Base-by-base conservation (phyloP, 2,888 invertebrate genomes). In the Sylvicola cinctus region DNA sequence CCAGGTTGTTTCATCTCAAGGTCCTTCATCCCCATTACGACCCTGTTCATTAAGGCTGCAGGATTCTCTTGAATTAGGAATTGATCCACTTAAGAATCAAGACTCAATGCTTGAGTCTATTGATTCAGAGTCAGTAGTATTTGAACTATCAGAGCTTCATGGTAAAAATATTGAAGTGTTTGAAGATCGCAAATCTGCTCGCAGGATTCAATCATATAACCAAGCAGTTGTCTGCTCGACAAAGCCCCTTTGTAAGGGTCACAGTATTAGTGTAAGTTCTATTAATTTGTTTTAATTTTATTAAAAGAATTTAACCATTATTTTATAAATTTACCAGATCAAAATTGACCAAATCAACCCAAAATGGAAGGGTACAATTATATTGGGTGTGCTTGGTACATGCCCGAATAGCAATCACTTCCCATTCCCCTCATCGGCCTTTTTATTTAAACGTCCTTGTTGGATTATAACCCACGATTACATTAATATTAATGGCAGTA, bases 401-500 rank as follows among this genome's bases (percentile, higher is more conserved):
- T 64, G 74, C 17, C 78, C 83, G 0, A 72, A 73, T 40, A 65
- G 68, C 42, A 58, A 67, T 8, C 66, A 63, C 43, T 65, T 74
- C 40, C 74, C 75, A 7, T 60, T 75, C 34, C 77, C 77, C 3
- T 60, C 68, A 10, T 74, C 76, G 29, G 81, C 81, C 4, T 60
- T 85, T 34, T 72, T 74, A 15, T 67, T 90, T 31, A 79, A 78
- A 47, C 70, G 75, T 28, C 74, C 79, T 12, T 73, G 75, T 38
- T 88, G 88, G 76, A 62, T 88, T 14, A 66, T 90, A 33, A 75
- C 80, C 32, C 72, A 74, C 41, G 84, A 88, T 48, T 69, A 77
- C 51, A 69, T 90, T 34, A 81, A 75, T 43, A 70, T 78, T 38
- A 81, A 83, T 52, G 88, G 90, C 3, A 63, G 65, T 20, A 78